Percentiles rank a stretch among this genome's conserved stretches.
phyloP scores from a whole-genome alignment of 2,797 vertebrate genomes.

The Alcedo quadribrachys region DNA sequence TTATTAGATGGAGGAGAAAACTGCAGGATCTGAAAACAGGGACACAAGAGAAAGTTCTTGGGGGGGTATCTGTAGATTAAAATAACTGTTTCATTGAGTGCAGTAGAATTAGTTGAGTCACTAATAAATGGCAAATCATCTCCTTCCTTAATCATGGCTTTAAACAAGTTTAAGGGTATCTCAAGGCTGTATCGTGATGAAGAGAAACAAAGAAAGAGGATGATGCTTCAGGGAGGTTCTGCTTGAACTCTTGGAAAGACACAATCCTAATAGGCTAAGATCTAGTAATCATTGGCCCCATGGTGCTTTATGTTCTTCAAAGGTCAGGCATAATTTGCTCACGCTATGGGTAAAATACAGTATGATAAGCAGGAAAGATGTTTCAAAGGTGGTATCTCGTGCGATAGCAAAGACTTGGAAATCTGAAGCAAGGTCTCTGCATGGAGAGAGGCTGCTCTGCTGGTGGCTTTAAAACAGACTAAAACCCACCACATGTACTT shows the following conservation, averaged over 20 bases:
- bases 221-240: neutral
- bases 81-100: neutral
- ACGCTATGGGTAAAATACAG: neutral
- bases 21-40: neutral
- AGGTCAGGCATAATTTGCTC: neutral
- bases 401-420: neutral
- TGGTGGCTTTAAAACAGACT: neutral
- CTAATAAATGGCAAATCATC: neutral
- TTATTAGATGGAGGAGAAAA: neutral
- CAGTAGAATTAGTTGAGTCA: neutral
- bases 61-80: neutral
- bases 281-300: neutral
- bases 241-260: neutral
- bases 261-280: neutral
- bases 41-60: neutral
- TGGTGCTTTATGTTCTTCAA: neutral
- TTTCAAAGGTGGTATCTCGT: neutral
- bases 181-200: neutral
- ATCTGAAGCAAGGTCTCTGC: neutral
- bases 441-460: fast-evolving
- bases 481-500: neutral
- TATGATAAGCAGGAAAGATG: fast-evolving
- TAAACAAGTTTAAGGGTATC: neutral
- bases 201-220: neutral
- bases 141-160: neutral